A percentile compares a stretch with the other conserved stretches of the same genome.
These are phyloP conservation scores for Drusus annulatus DNA, from an alignment of 1,140 invertebrate genomes.

Conservation along the genomic window DNA sequence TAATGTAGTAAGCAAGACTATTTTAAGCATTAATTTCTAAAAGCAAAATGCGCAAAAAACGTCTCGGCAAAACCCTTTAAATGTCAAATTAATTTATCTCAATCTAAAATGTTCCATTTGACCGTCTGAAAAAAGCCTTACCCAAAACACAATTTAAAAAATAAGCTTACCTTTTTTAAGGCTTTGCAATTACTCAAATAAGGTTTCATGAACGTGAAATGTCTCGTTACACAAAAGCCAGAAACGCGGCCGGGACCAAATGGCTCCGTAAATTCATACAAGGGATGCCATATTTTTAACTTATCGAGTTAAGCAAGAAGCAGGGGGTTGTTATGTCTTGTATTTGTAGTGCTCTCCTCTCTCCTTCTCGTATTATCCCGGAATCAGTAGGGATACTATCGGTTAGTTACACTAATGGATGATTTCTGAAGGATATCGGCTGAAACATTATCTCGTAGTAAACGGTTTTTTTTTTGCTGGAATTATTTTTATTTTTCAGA, in stretches of 20 bases:
- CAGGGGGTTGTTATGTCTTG: conserved; percentile 36
- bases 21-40: not conserved
- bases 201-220: not conserved
- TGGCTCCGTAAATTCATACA: conserved; percentile 52
- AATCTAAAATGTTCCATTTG: not conserved
- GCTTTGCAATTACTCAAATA: not conserved
- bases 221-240: conserved; percentile 20
- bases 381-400: not conserved
- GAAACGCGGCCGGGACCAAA: conserved; percentile 41
- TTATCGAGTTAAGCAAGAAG: conserved; percentile 53
- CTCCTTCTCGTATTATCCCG: not conserved
- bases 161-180: not conserved
- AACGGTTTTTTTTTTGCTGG: too few relatives aligned
- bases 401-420: not conserved
- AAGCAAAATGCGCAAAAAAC: not conserved
- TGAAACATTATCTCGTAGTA: too few relatives aligned
- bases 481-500: too few relatives aligned
- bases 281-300: conserved; percentile 54
- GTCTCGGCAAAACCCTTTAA: not conserved
- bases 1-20: not conserved
- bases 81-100: not conserved
- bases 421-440: not conserved
- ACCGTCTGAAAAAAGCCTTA: not conserved
- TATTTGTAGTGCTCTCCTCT: conserved; percentile 29
- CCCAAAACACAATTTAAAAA: not conserved